Base-by-base conservation (phyloP, 2,888 invertebrate genomes). In the Cataglyphis altisquamis region DNA sequence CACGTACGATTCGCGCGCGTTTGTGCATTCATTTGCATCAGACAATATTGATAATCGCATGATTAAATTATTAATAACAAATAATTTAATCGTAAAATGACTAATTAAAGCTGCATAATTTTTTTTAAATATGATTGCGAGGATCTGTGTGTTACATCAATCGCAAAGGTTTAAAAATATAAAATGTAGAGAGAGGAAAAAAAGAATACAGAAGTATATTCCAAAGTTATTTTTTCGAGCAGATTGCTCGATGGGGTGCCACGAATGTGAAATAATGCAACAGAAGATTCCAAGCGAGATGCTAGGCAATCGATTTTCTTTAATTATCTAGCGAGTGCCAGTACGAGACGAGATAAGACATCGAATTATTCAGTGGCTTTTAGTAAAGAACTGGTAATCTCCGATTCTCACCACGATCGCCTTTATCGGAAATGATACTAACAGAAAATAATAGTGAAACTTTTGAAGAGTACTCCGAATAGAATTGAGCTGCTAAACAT, bases 281-380 rank as follows among this genome's bases (percentile, higher is more conserved):
- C 72, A 67, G 32, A 83, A 68, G 45, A 78, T 83, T 84, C 48
- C 60, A 57, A 52, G 41, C 60, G 41, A 66, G 68, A 68, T 87
- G 64, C 78, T 57, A 81, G 70, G 78, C 78, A 66, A 85, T 85
- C 84, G 85, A 85, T 83, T 81, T 85, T 84, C 80, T 74, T 80
- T 80, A 85, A 85, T 85, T 85, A 84, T 84, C 73, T 48, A 64
- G 67, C n/a, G 72, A 87, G 80, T 64, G 60, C 52, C 32, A 62
- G 78, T 48, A 78, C 18, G 36, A 45, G 68, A 21, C 52, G 48
- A 83, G 45, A 39, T 10, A 41, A 73, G 48, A 32, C 72, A 36
- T 67, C 66, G 74, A 86, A 88, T 88, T 88, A 88, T 83, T 84
- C 82, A 88, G 72, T 70, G 77, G 75, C 75, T 80, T 73, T 64